A percentile compares a stretch with the other conserved stretches of the same genome.
These are phyloP conservation scores for Vidua chalybeata DNA, from an alignment of 2,113 vertebrate species.

Conservation along the genomic window DNA sequence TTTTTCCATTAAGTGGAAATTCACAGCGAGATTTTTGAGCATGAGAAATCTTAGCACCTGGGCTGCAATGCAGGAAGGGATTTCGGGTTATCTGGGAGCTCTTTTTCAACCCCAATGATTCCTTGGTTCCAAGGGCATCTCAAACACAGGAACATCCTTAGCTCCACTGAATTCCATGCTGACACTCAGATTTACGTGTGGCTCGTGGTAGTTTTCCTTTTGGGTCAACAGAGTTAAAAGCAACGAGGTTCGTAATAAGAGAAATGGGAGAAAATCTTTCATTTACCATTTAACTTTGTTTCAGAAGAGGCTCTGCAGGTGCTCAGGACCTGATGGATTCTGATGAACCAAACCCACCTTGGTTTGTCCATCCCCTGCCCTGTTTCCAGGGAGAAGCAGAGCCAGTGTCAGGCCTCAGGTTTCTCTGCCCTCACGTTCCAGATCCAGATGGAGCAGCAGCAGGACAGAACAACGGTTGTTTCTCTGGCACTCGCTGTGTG, in stretches of 20 bases:
- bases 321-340: neutral
- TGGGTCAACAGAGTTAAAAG: neutral
- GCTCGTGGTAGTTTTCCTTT: accelerated
- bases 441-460: neutral
- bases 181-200: accelerated
- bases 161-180: neutral
- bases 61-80: neutral
- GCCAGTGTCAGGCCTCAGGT: neutral
- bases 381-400: neutral
- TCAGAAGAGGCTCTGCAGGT: neutral
- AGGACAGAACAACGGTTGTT: neutral
- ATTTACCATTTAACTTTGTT: neutral
- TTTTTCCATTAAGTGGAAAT: neutral
- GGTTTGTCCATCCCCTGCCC: neutral
- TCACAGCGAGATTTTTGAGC: neutral
- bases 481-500: neutral
- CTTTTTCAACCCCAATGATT: neutral
- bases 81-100: neutral
- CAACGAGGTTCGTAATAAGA: neutral
- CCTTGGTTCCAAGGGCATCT: neutral
- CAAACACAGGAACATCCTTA: neutral
- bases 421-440: neutral
- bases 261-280: neutral
- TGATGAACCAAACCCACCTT: neutral
- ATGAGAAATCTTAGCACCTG: neutral